These are phyloP conservation scores for Sesamia nonagrioides DNA, from an alignment of 1,140 invertebrate species.

Conservation along the genomic window DNA sequence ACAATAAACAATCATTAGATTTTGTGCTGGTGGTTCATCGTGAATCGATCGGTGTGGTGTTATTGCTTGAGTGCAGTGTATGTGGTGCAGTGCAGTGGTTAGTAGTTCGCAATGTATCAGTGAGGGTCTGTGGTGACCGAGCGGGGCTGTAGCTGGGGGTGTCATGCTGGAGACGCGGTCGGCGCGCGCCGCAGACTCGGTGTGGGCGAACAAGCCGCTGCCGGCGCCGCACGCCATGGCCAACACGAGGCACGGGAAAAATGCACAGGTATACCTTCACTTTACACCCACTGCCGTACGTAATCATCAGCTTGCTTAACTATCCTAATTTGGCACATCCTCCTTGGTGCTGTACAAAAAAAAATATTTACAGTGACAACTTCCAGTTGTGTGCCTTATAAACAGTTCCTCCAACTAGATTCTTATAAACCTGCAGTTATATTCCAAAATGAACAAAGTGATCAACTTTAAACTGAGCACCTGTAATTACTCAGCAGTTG, in stretches of 20 bases:
- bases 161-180: constrained; percentile 88
- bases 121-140: constrained; percentile 67
- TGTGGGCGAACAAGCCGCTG: constrained; percentile 87
- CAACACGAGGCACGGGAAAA: constrained; percentile 85
- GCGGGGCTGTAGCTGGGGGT: constrained; percentile 69
- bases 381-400: background rate
- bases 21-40: constrained; percentile 55
- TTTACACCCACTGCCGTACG: constrained; percentile 32
- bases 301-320: constrained; percentile 17
- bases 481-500: constrained; percentile 1
- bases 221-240: constrained; percentile 87
- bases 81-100: constrained; percentile 68
- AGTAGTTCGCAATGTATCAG: constrained; percentile 72
- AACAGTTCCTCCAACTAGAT: background rate
- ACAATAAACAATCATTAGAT: constrained; percentile 75
- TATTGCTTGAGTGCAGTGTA: constrained; percentile 71
- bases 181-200: constrained; percentile 85
- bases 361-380: background rate
- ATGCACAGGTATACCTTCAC: constrained; percentile 74
- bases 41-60: constrained; percentile 59
- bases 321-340: constrained; percentile 36
- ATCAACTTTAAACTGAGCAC: background rate
- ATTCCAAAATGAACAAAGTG: background rate
- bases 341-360: constrained; percentile 20
- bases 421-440: background rate